Base-by-base conservation (phyloP, 1,140 invertebrate genomes). In the Centruroides sculpturatus region DNA sequence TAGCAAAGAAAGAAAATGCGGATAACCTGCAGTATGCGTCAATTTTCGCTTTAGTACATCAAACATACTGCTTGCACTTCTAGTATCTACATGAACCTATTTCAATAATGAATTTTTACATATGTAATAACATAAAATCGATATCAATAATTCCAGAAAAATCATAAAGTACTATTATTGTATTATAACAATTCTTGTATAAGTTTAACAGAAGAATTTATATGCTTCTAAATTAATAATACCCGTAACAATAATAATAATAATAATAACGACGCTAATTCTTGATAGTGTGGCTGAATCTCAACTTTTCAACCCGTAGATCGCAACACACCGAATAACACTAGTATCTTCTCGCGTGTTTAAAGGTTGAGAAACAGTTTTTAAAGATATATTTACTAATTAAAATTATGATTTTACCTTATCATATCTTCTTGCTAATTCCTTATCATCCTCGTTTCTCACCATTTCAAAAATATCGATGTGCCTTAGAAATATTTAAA, bases 381-480 rank as follows among this genome's bases (percentile, higher is more conserved):
- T 11, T 13, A 35, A 3, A 55, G 23, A 41, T 11, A 10, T 7
- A 11, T 35, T 55, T 55, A 13, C 54, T 55, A 9, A 10, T 34
- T 8, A 51, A 34, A n/a, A 51, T 3, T 2, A 3, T 13, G 5
- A 51, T 34, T 34, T 75, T 73, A 81, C 79, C 70, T 77, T 73
- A 68, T 94, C 88, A 76, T 91, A 96, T 69, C 89, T 85, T 57
- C 90, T 81, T 0, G 90, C 87, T 52, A 97, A 75, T 75, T 97
- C 92, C 67, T 90, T 89, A 73, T 98, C 94, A 73, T 99, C 95
- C 76, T 98, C 94, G 69, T 86, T 88, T 58, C 94, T 81, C 23
- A 98, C 89, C 90, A 98, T 96, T 75, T 98, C 95, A 77, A 98
- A 99, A 73, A 98, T 95, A 73, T 98, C 94, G 59, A 85, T 75